Conservation (phyloP, 2,113 vertebrate species). For the Baryphthengus martii region DNA sequence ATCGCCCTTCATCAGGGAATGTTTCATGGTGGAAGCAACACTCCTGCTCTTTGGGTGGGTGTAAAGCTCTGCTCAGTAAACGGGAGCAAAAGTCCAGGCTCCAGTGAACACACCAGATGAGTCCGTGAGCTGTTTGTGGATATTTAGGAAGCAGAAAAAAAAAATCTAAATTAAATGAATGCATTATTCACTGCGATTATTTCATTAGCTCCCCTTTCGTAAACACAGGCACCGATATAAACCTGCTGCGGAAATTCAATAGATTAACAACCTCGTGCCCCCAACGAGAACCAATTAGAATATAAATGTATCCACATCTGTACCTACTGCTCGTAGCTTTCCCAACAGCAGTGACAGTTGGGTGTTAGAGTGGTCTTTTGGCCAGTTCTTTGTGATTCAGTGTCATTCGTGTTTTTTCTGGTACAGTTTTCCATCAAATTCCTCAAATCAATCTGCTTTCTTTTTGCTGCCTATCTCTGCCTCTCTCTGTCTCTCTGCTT, state of each 20-base stretch:
- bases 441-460: conserved; percentile 46
- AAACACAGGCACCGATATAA: background rate
- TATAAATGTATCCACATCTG: background rate
- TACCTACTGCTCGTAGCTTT: background rate
- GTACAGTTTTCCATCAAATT: conserved; percentile 53
- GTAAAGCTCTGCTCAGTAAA: background rate
- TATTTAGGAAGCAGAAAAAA: conserved; percentile 5
- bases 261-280: background rate
- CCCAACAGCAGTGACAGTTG: conserved; percentile 25
- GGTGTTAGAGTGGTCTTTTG: conserved; percentile 29
- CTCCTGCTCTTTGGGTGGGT: background rate
- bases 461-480: conserved; percentile 62
- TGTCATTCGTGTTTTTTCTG: conserved; percentile 61
- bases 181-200: background rate
- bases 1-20: background rate
- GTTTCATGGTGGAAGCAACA: background rate
- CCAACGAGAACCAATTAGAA: background rate
- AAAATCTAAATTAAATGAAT: background rate
- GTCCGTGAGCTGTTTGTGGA: background rate
- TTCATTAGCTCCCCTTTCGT: conserved; percentile 19
- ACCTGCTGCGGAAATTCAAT: background rate
- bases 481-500: conserved; percentile 60
- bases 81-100: background rate
- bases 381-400: conserved; percentile 48
- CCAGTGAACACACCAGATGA: background rate